Evolutionary conservation across 2,113 vertebrate genomes (phyloP), one percentile per base, ranked within the genome.

Genomic region (Epinephelus fuscoguttatus): DNA sequence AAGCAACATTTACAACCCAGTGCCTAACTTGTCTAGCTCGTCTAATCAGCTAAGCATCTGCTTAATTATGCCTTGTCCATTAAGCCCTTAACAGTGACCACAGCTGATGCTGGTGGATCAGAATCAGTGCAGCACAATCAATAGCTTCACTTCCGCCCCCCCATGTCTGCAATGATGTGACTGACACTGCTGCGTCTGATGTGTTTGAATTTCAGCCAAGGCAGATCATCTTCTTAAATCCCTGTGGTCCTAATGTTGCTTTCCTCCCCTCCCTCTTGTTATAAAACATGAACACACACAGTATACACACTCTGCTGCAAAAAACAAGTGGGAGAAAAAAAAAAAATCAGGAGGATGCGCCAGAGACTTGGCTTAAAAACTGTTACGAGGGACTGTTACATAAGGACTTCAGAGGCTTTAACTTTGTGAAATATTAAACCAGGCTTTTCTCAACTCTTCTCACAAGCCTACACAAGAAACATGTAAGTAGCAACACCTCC

Each of bases 361-460:
- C 84, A 85, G 63, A 76, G 57, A 89, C 60, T 73, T 70, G 72
- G 75, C 77, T 89, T 83, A 70, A 75, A 82, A 81, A 47, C 49
- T 74, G 85, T 85, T 88, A 85, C 11, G 40, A 81, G 75, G 14
- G 62, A 25, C 3, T 0, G 9, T 91, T 88, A 81, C 53, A 68
- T 87, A 91, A 90, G 70, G 55, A 85, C 69, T 75, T 68, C 61
- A 70, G 73, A 82, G 56, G 86, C 80, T 86, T 77, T 88, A 75
- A 89, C 73, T 66, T 56, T 68, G 69, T 49, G 40, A 80, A 84
- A 25, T 67, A 67, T 49, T 49, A 30, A 75, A 75, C 60, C 6
- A 56, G 52, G 45, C 18, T 61, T 73, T 74, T 74, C 30, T 66
- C 55, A 61, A 30, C 53, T 30, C 6, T 14, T 76, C 49, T 50